phyloP scores from a whole-genome alignment of 2,797 vertebrate genomes.

The Clamator glandarius region DNA sequence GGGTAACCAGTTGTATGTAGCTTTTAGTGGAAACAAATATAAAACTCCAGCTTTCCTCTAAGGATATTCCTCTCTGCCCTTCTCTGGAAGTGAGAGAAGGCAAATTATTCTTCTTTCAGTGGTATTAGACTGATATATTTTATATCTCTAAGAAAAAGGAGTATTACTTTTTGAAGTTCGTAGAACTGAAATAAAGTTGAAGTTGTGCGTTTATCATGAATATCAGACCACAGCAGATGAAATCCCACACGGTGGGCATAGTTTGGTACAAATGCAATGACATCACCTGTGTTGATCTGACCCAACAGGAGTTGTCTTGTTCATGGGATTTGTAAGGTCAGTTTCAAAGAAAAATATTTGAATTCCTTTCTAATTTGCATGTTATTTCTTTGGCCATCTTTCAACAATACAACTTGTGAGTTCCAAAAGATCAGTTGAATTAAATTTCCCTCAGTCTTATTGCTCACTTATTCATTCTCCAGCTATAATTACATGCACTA shows the following conservation, averaged over 20 bases:
- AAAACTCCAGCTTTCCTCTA: not conserved
- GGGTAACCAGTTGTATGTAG: not conserved
- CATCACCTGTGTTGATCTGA: not conserved
- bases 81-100: not conserved
- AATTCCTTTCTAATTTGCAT: not conserved
- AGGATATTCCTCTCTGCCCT: not conserved
- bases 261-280: not conserved
- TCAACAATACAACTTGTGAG: not conserved
- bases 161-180: not conserved
- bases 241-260: not conserved
- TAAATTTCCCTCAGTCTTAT: not conserved
- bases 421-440: not conserved
- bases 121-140: not conserved
- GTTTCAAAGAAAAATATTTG: not conserved
- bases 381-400: not conserved
- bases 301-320: not conserved
- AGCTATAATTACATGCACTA: not conserved
- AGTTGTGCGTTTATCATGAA: not conserved
- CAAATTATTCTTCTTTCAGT: not conserved
- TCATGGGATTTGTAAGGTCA: not conserved
- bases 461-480: not conserved
- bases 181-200: not conserved
- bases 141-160: not conserved
- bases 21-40: not conserved
- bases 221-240: not conserved